Percentiles rank a stretch among this genome's conserved stretches.
Conservation (phyloP, 1,140 invertebrate genomes). For the Anastrepha ludens region DNA sequence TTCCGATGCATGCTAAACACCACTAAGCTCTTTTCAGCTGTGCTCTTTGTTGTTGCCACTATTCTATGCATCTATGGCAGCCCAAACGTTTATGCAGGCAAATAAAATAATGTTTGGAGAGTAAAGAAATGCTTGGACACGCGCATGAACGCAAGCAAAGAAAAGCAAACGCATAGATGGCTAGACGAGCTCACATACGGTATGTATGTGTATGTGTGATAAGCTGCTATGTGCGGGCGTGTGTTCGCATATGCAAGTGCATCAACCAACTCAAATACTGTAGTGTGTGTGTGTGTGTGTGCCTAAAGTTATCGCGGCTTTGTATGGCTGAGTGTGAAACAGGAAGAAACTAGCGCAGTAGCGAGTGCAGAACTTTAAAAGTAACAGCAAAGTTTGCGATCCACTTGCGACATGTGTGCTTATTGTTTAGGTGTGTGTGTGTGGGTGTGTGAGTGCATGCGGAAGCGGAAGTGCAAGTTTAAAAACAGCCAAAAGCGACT, state of each 20-base stretch:
- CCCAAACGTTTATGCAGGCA: slow-evolving; percentile 19
- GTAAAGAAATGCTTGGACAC: neutral
- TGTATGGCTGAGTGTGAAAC: slow-evolving; percentile 15
- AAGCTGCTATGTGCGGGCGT: neutral
- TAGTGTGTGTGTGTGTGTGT: neutral
- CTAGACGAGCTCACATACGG: neutral
- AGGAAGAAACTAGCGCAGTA: neutral
- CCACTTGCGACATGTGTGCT: neutral
- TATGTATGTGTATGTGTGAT: neutral
- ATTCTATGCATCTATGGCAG: neutral
- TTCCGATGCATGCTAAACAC: neutral
- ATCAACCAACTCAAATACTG: too few species aligned
- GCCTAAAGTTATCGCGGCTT: neutral
- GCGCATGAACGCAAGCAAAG: neutral
- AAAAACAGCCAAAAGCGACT: slow-evolving; percentile 48
- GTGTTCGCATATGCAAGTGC: neutral
- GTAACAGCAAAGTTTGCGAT: neutral
- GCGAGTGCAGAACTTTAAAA: neutral
- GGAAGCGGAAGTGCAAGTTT: slow-evolving; percentile 29
- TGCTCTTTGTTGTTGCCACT: neutral
- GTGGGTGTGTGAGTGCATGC: neutral
- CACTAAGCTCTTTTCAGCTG: neutral
- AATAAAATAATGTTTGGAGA: slow-evolving; percentile 42
- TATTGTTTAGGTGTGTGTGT: neutral
- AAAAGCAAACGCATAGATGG: slow-evolving; percentile 20